Percentiles rank a stretch among this genome's conserved stretches.
Evolutionary conservation across 2,888 invertebrate genomes (phyloP).

Genomic region (Hirtodrosophila histrioides): DNA sequence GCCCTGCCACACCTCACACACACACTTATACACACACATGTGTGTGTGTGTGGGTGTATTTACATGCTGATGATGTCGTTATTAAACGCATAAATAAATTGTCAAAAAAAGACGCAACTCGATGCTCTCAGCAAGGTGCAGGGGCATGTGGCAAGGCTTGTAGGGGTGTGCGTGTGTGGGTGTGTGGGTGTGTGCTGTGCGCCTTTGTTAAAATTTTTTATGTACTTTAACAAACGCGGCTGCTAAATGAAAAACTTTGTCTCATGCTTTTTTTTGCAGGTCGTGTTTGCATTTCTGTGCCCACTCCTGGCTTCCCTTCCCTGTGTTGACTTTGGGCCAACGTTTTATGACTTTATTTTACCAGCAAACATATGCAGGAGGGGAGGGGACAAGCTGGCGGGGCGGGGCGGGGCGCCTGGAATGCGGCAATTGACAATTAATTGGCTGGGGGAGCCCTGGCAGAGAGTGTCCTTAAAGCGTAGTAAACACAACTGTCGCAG

Average conservation of each 20-base stretch:
- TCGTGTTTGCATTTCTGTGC: conserved; percentile 38
- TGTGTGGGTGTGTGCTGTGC: conserved; percentile 1
- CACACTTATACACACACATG: conserved; percentile 21
- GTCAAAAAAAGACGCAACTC: conserved; percentile 49
- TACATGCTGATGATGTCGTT: conserved; percentile 77
- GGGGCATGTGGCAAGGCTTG: not conserved
- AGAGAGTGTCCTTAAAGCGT: conserved; percentile 28
- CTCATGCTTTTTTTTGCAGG: conserved; percentile 26
- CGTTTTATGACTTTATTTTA: conserved; percentile 67
- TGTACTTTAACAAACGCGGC: conserved; percentile 43
- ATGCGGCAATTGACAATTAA: conserved; percentile 73
- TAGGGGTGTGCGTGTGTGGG: not conserved
- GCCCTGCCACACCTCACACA: conserved; percentile 18
- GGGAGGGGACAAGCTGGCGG: not conserved
- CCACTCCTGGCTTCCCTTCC: conserved; percentile 13
- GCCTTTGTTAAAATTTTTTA: conserved; percentile 37
- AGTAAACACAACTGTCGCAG: conserved; percentile 32
- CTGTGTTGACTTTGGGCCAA: conserved; percentile 58
- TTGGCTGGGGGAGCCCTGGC: conserved; percentile 31
- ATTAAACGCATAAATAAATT: conserved; percentile 80
- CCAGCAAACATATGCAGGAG: conserved; percentile 47
- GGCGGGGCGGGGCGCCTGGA: not conserved
- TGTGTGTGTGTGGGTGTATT: conserved; percentile 29
- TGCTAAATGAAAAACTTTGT: conserved; percentile 53
- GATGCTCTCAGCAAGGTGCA: conserved; percentile 1